Base-by-base conservation (phyloP, 2,113 vertebrate genomes). In the Suncus etruscus region DNA sequence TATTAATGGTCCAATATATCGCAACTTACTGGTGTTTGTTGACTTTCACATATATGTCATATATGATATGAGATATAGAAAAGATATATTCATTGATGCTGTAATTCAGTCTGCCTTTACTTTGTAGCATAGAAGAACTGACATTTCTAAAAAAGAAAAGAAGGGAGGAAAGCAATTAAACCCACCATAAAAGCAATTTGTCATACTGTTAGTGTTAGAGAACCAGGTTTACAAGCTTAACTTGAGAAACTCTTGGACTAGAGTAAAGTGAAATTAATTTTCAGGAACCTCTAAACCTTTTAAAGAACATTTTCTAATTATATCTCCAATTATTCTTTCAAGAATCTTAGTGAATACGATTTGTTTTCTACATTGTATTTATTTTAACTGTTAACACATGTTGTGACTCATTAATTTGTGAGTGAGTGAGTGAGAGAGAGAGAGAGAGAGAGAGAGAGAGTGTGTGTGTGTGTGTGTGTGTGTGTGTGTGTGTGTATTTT, bases 1-100 rank as follows among this genome's bases (percentile, higher is more conserved):
- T 74, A 32, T 81, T 86, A 68, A 87, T 61, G 70, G 27, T n/a
- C 18, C 91, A 51, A 87, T 79, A n/a, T 14, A n/a, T 50, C 39
- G 22, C 73, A 79, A 87, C 29, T 78, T n/a, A 85, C 20, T 58
- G 15, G 18, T 73, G 58, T 61, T 61, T 27, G 85, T 82, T 3
- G 29, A 25, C n/a, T 89, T 93, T 90, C 18, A 47, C 65, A 65
- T 51, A 69, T 14, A 45, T 87, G 18, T 20, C 31, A 63, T 65
- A 86, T 63, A 61, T 75, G 45, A 66, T 4, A 48, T 92, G n/a
- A 16, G 48, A 11, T 25, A 3, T 24, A 25, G 9, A 45, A 69
- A 39, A 10, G 48, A 20, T 32, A 87, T n/a, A 70, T 12, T 66
- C 51, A n/a, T 1, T 85, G 75, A 51, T 15, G 39, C 4, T 31